Evolutionary conservation across 2,888 invertebrate species (phyloP), one percentile per base, ranked within the genome.

Genomic region (Hypsopygia costalis): DNA sequence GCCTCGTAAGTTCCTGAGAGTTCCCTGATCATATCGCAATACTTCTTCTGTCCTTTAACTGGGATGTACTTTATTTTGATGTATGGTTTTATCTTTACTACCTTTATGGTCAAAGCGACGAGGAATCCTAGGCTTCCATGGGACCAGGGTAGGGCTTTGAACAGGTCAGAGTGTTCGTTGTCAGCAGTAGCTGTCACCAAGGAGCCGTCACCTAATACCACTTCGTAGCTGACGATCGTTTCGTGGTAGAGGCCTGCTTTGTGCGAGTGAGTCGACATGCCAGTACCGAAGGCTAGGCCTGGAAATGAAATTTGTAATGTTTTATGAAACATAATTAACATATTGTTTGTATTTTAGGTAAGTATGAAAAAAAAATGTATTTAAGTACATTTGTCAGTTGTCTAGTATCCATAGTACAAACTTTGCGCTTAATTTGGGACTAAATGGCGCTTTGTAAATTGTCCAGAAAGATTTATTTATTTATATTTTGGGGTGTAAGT

Each of bases 191-290:
- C 92, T 8, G 74, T 89, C 7, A 92, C 90, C 22, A 92, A 58
- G 34, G 90, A 89, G 0, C 93, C 93, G 69, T 93, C 91, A 0
- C 89, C 90, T 1, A 92, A 70, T 1, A 93, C 90, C 0, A 93
- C 90, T 57, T 94, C 93, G 70, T 92, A 93, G 41, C 91, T 90
- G 4, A 78, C 78, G 34, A 93, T 88, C 0, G 90, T 91, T 68
- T 93, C 93, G 60, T 93, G 93, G 74, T 92, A 93, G 12, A 93
- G 82, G 10, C 93, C 93, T 0, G 91, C 91, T 65, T 92, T 92
- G 71, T 93, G 93, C 0, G 93, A 93, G 70, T 93, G 92, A 0
- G 93, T 93, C 0, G 93, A 93, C 93, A 93, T 93, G n/a, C 93
- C 93, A 0, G 91, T 91, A 8, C 92, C 93, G 64, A 93, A 85